Conservation (phyloP, 2,113 vertebrate genomes). For the Anarrhichthys ocellatus region DNA sequence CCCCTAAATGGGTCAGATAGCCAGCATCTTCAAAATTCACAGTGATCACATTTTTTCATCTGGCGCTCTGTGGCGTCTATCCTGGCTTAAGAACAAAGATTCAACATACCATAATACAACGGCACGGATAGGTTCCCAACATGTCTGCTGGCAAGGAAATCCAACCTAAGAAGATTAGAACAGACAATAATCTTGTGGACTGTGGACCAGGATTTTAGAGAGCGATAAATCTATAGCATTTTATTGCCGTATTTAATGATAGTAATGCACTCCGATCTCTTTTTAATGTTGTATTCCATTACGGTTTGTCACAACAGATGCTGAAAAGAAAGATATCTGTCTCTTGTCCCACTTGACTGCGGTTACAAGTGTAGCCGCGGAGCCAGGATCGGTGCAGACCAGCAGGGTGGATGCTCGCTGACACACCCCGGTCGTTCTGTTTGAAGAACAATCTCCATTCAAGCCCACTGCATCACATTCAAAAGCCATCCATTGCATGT, state of each 20-base stretch:
- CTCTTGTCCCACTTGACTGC: not conserved
- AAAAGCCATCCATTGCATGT: conserved; percentile 37
- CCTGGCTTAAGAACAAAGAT: conserved; percentile 48
- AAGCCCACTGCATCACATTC: conserved; percentile 1
- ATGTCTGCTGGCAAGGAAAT: conserved; percentile 58
- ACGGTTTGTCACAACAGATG: not conserved
- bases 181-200: conserved; percentile 18
- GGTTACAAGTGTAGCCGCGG: not conserved
- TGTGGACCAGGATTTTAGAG: conserved; percentile 11
- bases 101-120: conserved; percentile 31
- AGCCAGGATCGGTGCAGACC: not conserved
- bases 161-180: conserved; percentile 73
- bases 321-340: not conserved
- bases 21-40: conserved; percentile 36
- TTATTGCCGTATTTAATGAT: conserved; percentile 5
- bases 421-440: not conserved
- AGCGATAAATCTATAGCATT: conserved; percentile 3
- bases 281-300: not conserved
- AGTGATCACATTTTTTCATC: conserved; percentile 44
- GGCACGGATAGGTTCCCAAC: conserved; percentile 45
- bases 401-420: not conserved
- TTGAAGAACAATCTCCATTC: conserved; percentile 17
- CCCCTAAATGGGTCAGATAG: conserved; percentile 11
- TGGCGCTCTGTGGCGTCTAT: conserved; percentile 4
- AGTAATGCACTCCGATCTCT: not conserved